phyloP scores from a whole-genome alignment of 2,797 vertebrate species.

The Pempheris klunzingeri region DNA sequence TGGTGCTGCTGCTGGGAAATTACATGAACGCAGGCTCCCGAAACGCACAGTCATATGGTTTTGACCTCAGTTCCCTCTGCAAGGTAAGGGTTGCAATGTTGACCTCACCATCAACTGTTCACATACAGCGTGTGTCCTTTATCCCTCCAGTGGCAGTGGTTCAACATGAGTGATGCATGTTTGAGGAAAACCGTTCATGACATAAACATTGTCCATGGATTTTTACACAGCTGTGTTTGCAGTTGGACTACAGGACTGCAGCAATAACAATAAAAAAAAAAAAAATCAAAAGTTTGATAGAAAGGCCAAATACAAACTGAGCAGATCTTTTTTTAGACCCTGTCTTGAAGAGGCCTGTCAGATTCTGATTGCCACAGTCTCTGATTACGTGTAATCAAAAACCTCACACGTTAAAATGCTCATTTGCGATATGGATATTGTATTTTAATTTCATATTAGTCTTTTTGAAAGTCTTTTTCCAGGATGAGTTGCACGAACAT shows the following conservation, averaged over 20 bases:
- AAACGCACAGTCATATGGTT: constrained; percentile 95
- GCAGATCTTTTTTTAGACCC: neutral
- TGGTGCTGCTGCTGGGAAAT: constrained; percentile 96
- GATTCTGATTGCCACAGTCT: neutral
- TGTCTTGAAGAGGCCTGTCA: neutral
- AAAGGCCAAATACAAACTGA: neutral
- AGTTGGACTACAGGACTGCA: neutral
- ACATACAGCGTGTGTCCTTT: constrained; percentile 5
- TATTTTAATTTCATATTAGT: neutral
- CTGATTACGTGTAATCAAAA: neutral
- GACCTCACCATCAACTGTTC: constrained; percentile 19
- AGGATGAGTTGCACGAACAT: neutral
- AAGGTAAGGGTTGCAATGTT: constrained; percentile 86
- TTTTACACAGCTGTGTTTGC: constrained; percentile 19
- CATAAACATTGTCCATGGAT: neutral
- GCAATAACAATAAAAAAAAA: neutral
- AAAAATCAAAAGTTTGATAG: neutral
- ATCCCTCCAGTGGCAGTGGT: constrained; percentile 12
- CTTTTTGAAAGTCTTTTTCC: too few species aligned
- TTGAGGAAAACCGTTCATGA: constrained; percentile 7
- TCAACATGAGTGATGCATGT: constrained; percentile 22
- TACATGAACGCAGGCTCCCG: constrained; percentile 98
- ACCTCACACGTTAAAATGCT: neutral
- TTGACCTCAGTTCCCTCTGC: constrained; percentile 95
- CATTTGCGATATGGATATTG: constrained; percentile 6